Base-by-base conservation (phyloP, 2,797 vertebrate genomes). In the Fistularia tabacaria region DNA sequence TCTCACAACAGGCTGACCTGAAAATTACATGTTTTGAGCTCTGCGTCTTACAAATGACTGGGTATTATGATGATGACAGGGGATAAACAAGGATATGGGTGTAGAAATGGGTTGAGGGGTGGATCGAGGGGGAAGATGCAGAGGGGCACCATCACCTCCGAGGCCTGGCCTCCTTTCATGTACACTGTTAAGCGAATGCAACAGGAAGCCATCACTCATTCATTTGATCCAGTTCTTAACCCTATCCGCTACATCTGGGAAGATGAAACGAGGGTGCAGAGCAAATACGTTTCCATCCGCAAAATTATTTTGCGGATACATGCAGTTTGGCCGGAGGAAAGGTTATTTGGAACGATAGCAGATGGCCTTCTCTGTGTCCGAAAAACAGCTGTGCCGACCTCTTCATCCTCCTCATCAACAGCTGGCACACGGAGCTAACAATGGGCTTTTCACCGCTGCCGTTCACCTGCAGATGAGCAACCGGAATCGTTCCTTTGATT, bases 401-500 rank as follows among this genome's bases (percentile, higher is more conserved):
- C 54, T 36, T 65, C 59, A 10, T 68, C 60, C 56, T 48, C 62
- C 47, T 71, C 73, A 77, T 70, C 38, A 74, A 65, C 80, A 84
- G 73, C 80, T 84, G 78, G 62, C 46, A 9, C 14, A 57, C 73
- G 53, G 63, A 76, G 71, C 74, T 42, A 54, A 79, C 69, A 83
- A 81, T 71, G 65, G 72, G 73, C 77, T 65, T 82, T 83, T 79
- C 73, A 79, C 70, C 57, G 80, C 71, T 6, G 61, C 66, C 75
- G 69, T 81, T 82, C 79, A 82, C 74, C 71, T 69, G 51, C 66
- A 66, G 80, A 82, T 66, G 54, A 74, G 69, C 64, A 64, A 14
- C 44, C 39, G 71, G 82, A 78, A 84, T 84, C 79, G 76, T 81
- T 66, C 69, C 55, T 79, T 70, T 67, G 77, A 80, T 76, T 73